Conservation (phyloP, 1,140 invertebrate genomes). For the Anoplophora glabripennis region DNA sequence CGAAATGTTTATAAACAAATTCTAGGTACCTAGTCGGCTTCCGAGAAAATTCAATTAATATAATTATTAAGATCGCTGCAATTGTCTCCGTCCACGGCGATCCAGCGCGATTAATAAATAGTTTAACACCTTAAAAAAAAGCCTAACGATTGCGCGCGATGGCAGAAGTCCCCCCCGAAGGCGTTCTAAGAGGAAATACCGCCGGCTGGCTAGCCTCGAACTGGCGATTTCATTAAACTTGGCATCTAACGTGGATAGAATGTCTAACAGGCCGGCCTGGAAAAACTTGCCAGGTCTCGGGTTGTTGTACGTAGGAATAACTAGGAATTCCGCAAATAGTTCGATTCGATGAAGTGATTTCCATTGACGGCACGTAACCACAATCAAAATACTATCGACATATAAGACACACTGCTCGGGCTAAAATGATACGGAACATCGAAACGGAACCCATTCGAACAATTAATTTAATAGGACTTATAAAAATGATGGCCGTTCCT, state of each 20-base stretch:
- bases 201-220: not conserved
- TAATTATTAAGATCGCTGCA: no score
- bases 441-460: not conserved
- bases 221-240: conserved; percentile 5
- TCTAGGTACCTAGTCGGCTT: no score
- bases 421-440: not conserved
- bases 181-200: no score
- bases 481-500: conserved; percentile 8
- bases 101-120: no score
- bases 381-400: conserved; percentile 3
- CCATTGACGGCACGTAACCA: conserved; percentile 5
- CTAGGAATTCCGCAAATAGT: conserved; percentile 4
- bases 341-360: conserved; percentile 6
- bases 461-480: conserved; percentile 5
- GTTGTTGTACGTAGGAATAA: conserved; percentile 11
- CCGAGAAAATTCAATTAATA: no score
- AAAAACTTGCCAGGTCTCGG: conserved; percentile 3
- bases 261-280: not conserved
- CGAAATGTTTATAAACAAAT: no score
- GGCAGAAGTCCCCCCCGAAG: no score
- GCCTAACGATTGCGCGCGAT: no score
- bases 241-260: conserved; percentile 5
- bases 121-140: no score
- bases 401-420: not conserved
- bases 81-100: no score